phyloP scores from a whole-genome alignment of 2,888 invertebrate genomes.

The Agapetus fuscipes region DNA sequence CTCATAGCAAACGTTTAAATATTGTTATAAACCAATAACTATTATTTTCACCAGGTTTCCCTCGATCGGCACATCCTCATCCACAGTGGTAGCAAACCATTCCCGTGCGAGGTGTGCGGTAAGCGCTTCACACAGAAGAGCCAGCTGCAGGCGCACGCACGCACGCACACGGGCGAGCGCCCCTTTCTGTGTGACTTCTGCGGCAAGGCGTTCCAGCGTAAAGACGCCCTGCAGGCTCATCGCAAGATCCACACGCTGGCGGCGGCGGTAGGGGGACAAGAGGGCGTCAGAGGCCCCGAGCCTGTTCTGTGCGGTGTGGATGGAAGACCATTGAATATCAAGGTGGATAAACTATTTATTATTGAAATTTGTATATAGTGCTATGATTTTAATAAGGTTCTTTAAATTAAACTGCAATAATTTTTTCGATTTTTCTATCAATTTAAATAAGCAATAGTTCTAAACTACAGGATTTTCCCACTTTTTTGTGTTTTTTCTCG shows the following conservation, averaged over 20 bases:
- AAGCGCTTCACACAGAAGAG: constrained; percentile 18
- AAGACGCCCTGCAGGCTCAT: constrained; percentile 18
- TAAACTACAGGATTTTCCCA: no score
- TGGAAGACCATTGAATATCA: constrained; percentile 7
- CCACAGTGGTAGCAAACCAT: constrained; percentile 13
- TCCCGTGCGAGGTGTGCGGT: constrained; percentile 12
- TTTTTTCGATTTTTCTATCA: no score
- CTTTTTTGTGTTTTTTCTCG: no score
- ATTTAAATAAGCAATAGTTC: no score
- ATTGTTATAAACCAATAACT: no score
- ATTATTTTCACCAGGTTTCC: constrained; percentile 7
- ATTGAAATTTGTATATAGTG: no score
- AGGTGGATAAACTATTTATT: constrained; percentile 1
- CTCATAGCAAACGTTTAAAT: no score
- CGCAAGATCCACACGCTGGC: constrained; percentile 16
- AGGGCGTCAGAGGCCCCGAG: constrained; percentile 1
- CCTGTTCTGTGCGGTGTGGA: constrained; percentile 12
- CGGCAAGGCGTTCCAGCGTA: constrained; percentile 18
- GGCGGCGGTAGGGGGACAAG: constrained; percentile 6
- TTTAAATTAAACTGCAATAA: no score
- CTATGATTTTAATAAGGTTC: no score
- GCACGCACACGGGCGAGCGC: constrained; percentile 16
- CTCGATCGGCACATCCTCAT: constrained; percentile 18
- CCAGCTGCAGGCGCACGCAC: constrained; percentile 15
- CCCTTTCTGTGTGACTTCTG: constrained; percentile 20